These are phyloP conservation scores for Liopterus haemorrhoidalis DNA, from an alignment of 2,888 invertebrate species.

Conservation along the genomic window DNA sequence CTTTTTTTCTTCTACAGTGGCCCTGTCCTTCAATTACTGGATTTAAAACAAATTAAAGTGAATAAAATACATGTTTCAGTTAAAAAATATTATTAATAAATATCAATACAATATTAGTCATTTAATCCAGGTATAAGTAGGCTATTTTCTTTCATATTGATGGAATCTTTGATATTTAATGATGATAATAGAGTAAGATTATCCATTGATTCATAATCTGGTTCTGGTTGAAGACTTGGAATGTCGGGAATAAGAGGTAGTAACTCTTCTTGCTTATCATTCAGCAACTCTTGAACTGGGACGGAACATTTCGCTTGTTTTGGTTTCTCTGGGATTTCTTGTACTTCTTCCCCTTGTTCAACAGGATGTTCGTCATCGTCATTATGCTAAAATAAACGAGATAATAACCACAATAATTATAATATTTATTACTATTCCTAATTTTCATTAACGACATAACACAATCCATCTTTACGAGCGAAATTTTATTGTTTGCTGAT, in stretches of 20 bases:
- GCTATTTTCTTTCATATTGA: conserved; percentile 16
- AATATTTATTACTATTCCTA: too few relatives aligned
- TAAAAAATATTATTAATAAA: conserved; percentile 23
- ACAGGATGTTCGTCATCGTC: conserved; percentile 55
- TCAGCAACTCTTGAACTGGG: background rate
- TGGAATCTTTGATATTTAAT: conserved; percentile 38
- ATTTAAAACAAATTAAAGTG: background rate
- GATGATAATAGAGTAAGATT: conserved; percentile 43
- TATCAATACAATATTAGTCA: conserved; percentile 13
- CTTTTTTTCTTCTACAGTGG: too few relatives aligned
- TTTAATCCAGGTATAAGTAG: conserved; percentile 18
- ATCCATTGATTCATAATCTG: conserved; percentile 45
- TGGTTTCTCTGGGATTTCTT: conserved; percentile 34
- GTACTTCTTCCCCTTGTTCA: conserved; percentile 45
- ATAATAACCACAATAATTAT: background rate
- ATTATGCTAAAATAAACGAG: conserved; percentile 41
- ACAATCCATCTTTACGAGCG: background rate
- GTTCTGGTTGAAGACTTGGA: conserved; percentile 35
- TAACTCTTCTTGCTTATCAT: conserved; percentile 24
- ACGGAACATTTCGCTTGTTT: conserved; percentile 7
- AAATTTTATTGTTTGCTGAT: background rate
- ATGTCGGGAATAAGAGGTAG: conserved; percentile 32
- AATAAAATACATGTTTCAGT: conserved; percentile 8
- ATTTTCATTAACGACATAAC: too few relatives aligned
- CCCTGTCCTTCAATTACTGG: background rate